Conservation (phyloP, 2,113 vertebrate species). For the Xenopus borealis region DNA sequence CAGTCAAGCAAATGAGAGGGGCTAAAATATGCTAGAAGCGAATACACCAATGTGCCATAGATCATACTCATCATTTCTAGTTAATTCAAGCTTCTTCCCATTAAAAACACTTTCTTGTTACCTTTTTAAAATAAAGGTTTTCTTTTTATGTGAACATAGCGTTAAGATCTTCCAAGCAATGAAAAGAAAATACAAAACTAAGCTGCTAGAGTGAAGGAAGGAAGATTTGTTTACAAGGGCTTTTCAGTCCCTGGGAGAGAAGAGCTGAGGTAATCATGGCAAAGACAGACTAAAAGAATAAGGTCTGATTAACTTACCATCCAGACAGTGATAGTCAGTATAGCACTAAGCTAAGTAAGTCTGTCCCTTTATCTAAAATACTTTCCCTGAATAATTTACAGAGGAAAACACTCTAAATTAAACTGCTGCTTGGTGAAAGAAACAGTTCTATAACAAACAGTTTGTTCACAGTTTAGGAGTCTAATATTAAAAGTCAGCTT, state of each 20-base stretch:
- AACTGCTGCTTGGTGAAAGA: conserved; percentile 5
- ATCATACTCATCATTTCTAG: no score
- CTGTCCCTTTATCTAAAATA: conserved; percentile 3
- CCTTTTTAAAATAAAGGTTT: no score
- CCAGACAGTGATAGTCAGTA: conserved; percentile 9
- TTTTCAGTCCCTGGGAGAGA: not conserved
- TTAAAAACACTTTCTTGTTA: no score
- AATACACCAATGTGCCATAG: no score
- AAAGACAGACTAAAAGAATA: conserved; percentile 23
- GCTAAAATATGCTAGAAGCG: no score
- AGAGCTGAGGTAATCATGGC: conserved; percentile 3
- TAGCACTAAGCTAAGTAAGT: conserved; percentile 10
- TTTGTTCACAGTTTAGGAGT: not conserved
- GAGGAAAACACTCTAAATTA: conserved; percentile 13
- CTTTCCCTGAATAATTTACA: conserved; percentile 22
- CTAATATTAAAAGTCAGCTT: conserved; percentile 5
- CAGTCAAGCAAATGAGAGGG: no score
- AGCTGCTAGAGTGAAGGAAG: no score
- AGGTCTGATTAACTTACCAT: conserved; percentile 19
- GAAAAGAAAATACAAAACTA: no score
- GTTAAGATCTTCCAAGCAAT: no score
- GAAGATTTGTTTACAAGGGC: conserved; percentile 11
- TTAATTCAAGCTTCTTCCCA: no score
- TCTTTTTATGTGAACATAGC: no score
- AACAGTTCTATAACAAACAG: conserved; percentile 6